Evolutionary conservation across 2,888 invertebrate genomes (phyloP), one percentile per base, ranked within the genome.

Genomic region (Rotaria macrura): DNA sequence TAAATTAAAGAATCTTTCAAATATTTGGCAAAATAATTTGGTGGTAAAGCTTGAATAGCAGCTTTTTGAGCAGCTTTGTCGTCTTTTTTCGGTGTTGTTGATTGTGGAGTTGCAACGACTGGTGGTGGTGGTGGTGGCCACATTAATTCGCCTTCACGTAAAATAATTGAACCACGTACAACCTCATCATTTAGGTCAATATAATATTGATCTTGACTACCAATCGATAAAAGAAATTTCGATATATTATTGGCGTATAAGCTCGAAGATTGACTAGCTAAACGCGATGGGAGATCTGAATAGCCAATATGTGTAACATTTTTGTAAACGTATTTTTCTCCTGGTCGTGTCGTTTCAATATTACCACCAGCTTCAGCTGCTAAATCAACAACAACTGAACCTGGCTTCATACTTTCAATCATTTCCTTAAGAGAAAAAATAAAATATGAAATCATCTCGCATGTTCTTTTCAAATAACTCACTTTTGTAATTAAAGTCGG

Each of bases 191-290:
- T 93, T 87, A 95, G 90, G 91, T 95, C 94, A 86, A 95, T 93
- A 90, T 94, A 90, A 91, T 94, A 95, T 89, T 94, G 94, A 88
- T 95, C 93, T 87, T 85, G 89, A 91, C 90, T 90, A 93, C 95
- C 95, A 87, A 95, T 93, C 85, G 95, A 94, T 2, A 95, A 91
- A 17, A 96, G 91, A 88, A 95, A 94, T 89, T 96, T 96, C 34
- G 95, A 94, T 88, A 96, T 95, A 89, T 96, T 96, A 90, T 96
- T 96, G n/a, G 94, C 95, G 89, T 95, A 96, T 40, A 96, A 92
- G 0, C 95, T 95, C 49, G 95, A 95, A 85, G 95, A 94, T 90
- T 95, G 95, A 0, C 95, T 94, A 0, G 95, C 95, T 89, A 96
- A 93, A 85, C 95, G 93, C 89, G 94, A 94, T 25, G 95, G 94